Percentiles rank a stretch among this genome's conserved stretches.
Conservation (phyloP, 2,113 vertebrate genomes). For the Amazona vittata region DNA sequence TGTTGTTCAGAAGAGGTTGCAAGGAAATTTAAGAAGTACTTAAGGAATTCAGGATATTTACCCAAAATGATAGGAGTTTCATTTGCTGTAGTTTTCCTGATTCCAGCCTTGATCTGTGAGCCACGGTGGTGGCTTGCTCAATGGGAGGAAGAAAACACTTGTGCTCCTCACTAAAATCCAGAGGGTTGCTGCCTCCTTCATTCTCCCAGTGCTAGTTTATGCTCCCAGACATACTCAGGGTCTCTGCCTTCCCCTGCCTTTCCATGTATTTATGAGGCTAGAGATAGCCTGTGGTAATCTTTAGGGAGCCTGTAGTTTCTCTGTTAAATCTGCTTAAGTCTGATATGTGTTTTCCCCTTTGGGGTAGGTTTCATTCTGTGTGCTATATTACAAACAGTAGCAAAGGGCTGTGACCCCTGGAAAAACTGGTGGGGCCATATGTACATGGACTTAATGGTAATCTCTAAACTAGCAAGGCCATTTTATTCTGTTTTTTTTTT, state of each 20-base stretch:
- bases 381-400: not conserved
- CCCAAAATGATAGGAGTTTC: accelerated
- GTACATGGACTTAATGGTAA: not conserved
- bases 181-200: accelerated
- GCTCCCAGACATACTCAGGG: accelerated
- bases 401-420: not conserved
- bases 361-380: not conserved
- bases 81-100: not conserved
- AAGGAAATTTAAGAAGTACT: not conserved
- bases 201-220: not conserved
- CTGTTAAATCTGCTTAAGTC: not conserved
- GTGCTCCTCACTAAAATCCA: not conserved
- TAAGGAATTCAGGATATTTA: not conserved
- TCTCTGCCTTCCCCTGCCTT: not conserved
- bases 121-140: accelerated
- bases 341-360: not conserved
- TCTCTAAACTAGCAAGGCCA: accelerated
- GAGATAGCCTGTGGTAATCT: not conserved
- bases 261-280: not conserved
- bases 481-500: not conserved
- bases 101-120: not conserved
- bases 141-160: not conserved
- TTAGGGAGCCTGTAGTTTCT: not conserved
- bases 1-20: not conserved
- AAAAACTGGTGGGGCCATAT: not conserved